Conservation (phyloP, 92 coral and sea anemone species). For the Chrysogorgia sp. region DNA sequence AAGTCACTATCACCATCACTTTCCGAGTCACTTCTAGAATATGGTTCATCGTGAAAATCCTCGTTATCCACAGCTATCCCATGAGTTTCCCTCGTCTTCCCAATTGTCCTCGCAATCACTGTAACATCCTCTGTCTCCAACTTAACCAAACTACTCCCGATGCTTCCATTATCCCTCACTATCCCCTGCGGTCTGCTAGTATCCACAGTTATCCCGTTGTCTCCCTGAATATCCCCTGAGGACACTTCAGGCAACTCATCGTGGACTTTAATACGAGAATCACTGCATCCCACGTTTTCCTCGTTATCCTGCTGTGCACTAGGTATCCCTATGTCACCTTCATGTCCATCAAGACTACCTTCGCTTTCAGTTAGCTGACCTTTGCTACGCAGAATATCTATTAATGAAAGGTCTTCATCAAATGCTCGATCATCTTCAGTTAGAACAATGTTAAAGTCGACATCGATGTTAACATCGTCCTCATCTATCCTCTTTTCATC, state of each 20-base stretch:
- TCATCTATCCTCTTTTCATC: neutral
- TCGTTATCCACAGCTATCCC: neutral
- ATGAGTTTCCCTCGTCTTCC: neutral
- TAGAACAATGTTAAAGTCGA: neutral
- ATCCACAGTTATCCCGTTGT: slow-evolving; percentile 5
- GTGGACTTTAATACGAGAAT: neutral
- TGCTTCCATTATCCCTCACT: neutral
- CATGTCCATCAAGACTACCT: neutral
- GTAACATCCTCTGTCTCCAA: neutral
- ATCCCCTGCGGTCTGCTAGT: neutral
- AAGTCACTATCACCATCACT: slow-evolving; percentile 25
- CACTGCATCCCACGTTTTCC: neutral
- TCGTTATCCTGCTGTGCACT: neutral
- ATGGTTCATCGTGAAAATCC: neutral
- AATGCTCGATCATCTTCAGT: neutral
- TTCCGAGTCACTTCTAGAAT: neutral
- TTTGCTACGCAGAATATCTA: neutral
- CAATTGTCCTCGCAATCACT: neutral
- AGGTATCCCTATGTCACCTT: neutral
- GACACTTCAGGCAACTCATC: neutral
- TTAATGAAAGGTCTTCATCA: neutral
- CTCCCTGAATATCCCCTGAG: neutral
- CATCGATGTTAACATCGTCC: neutral
- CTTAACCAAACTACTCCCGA: no score
- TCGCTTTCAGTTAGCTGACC: neutral